Evolutionary conservation across 2,113 vertebrate species (phyloP).

Genomic region (Pterocles burchelli): DNA sequence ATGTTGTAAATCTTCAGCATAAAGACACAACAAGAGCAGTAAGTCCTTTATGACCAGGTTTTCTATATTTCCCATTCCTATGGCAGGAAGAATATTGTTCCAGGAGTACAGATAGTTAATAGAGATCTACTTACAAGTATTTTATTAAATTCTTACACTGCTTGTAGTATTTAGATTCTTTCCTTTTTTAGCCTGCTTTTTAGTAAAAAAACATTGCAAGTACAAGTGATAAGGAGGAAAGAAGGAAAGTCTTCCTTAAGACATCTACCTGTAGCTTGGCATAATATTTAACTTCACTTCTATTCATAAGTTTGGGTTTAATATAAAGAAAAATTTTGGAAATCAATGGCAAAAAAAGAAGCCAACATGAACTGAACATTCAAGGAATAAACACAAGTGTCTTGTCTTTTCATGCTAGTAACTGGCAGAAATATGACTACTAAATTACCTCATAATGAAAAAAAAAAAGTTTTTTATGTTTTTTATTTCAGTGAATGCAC

Average conservation of each 20-base stretch:
- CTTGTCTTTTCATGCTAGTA: background rate
- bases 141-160: background rate
- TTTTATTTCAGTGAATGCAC: constrained; percentile 70
- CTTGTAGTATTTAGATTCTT: background rate
- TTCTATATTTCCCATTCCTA: background rate
- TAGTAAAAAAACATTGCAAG: background rate
- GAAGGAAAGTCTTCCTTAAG: background rate
- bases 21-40: background rate
- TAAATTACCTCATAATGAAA: background rate
- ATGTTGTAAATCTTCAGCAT: background rate
- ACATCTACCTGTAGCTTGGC: background rate
- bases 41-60: background rate
- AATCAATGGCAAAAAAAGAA: background rate
- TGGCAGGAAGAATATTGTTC: background rate
- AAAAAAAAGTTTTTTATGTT: background rate
- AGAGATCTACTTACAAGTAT: background rate
- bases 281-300: background rate
- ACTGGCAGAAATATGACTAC: background rate
- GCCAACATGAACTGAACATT: background rate
- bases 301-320: background rate
- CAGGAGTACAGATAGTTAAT: background rate
- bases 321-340: background rate
- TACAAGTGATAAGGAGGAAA: background rate
- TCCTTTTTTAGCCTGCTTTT: background rate
- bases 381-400: background rate